phyloP scores from a whole-genome alignment of 2,888 invertebrate species.

The Hemicrepidius hirtus region DNA sequence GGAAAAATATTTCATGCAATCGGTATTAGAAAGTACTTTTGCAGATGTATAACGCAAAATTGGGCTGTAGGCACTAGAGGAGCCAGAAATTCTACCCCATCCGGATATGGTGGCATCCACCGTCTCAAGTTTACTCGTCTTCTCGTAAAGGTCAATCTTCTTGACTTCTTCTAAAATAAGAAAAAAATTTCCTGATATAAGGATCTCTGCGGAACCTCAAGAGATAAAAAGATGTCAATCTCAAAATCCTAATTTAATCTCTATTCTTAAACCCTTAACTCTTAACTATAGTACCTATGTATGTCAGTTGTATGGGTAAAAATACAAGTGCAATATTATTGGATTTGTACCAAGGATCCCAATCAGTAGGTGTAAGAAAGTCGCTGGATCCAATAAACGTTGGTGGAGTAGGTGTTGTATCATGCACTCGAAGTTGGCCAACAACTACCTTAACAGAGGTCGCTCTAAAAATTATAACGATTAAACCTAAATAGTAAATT shows the following conservation, averaged over 20 bases:
- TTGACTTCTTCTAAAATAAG: no score
- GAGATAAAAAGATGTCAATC: no score
- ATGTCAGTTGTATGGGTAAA: constrained; percentile 66
- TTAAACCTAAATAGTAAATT: no score
- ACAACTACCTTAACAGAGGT: constrained; percentile 55
- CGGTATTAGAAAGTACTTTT: background rate
- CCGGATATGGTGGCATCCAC: constrained; percentile 71
- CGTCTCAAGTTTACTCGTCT: constrained; percentile 38
- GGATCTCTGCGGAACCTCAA: no score
- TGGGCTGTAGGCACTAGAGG: constrained; percentile 66
- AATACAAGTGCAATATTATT: constrained; percentile 49
- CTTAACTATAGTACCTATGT: constrained; percentile 69
- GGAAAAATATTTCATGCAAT: background rate
- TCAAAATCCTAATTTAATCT: no score
- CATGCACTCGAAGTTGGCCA: constrained; percentile 62
- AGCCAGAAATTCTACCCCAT: constrained; percentile 71
- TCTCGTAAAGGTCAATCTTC: no score
- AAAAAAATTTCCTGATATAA: no score
- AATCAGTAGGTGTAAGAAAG: constrained; percentile 62
- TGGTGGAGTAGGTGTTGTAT: constrained; percentile 64
- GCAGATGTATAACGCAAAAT: constrained; percentile 68
- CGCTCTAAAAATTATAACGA: constrained; percentile 45
- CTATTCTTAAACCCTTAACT: no score
- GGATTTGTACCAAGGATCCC: constrained; percentile 56
- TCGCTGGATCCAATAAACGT: no score